These are phyloP conservation scores for Periophthalmus magnuspinnatus DNA, from an alignment of 2,797 vertebrate species.

Conservation along the genomic window DNA sequence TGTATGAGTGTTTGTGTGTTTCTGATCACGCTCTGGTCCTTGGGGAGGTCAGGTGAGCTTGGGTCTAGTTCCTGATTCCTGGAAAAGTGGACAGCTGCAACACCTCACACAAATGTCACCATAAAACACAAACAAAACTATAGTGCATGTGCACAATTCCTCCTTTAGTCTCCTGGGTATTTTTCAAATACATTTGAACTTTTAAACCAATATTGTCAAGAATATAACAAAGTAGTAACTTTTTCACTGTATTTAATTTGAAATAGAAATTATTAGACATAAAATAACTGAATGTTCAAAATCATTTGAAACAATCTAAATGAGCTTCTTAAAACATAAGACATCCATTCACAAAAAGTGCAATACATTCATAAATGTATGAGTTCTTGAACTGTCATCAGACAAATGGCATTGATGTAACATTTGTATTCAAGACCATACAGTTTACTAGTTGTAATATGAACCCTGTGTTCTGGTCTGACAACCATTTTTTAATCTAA, in stretches of 20 bases:
- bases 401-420: neutral
- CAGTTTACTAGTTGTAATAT: constrained; percentile 24
- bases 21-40: constrained; percentile 56
- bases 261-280: neutral
- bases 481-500: constrained; percentile 53
- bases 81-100: constrained; percentile 72
- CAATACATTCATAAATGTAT: neutral
- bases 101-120: constrained; percentile 51
- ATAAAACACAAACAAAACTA: constrained; percentile 14
- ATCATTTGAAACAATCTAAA: neutral
- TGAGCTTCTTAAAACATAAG: neutral
- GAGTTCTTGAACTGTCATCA: neutral
- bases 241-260: no score
- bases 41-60: constrained; percentile 68
- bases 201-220: neutral
- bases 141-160: neutral
- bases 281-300: neutral
- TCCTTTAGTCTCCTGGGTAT: neutral
- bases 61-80: constrained; percentile 72
- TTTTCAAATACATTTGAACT: neutral
- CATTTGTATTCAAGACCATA: neutral
- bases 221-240: neutral
- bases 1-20: constrained; percentile 18
- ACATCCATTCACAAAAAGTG: no score
- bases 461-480: constrained; percentile 22